Base-by-base conservation (phyloP, 2,113 vertebrate genomes). In the Campylorhamphus procurvoides region DNA sequence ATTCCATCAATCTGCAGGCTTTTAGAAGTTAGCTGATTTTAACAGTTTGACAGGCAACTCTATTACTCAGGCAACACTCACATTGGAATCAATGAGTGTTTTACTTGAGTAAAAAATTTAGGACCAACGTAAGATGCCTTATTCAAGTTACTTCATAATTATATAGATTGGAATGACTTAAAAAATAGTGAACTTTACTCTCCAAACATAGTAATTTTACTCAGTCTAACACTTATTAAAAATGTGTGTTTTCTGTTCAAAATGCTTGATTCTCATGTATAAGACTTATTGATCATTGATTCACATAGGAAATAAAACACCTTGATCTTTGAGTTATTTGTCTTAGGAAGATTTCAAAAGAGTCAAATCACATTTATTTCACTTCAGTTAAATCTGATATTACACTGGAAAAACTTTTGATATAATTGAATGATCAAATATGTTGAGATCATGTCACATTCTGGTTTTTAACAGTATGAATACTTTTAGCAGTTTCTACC, bases 271-370 rank as follows among this genome's bases (percentile, higher is more conserved):
- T 91, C 62, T 84, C 14, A 1, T 59, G 40, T 72, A 47, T 79
- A 74, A 78, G 62, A 60, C 63, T 76, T 96, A 94, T 29, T 90
- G 88, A 82, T 96, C 63, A 74, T 67, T 89, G 79, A 94, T 87
- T 83, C 73, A 90, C 88, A 90, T 96, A 95, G 93, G 91, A 96
- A 96, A 95, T 93, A 93, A 95, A 96, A 87, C 83, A 95, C 82
- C 87, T 81, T 87, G 69, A 91, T 94, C 68, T 87, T 95, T 95
- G 86, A 93, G 86, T 80, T 81, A 44, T 96, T 94, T 94, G 59
- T 87, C 95, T 75, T 47, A 95, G 39, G 71, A 96, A 95, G 93
- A 94, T 69, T 97, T 84, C 69, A 76, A 46, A 89, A 44, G 67
- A 95, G 76, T 46, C 52, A 88, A 64, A 68, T 85, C 84, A 93